Evolutionary conservation across 2,888 invertebrate genomes (phyloP).

Genomic region (Onthophagus sagittarius): DNA sequence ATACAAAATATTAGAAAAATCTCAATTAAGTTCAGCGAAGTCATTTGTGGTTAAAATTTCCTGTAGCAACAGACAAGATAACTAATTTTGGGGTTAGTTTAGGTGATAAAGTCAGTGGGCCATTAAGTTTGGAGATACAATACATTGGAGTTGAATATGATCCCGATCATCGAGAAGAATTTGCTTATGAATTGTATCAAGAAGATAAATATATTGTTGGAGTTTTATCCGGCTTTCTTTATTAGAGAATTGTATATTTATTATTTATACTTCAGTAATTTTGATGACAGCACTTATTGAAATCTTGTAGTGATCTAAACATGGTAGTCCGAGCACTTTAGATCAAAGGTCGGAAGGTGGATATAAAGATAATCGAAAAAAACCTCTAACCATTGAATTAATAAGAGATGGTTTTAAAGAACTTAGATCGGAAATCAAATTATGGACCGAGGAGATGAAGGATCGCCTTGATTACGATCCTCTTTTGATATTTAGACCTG

Average conservation of each 20-base stretch:
- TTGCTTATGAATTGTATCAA: constrained; percentile 93
- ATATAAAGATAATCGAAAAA: constrained; percentile 48
- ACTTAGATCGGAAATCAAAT: constrained; percentile 61
- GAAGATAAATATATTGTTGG: constrained; percentile 62
- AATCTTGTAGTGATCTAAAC: no score
- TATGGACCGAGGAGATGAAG: constrained; percentile 66
- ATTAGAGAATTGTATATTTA: background rate
- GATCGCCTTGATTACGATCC: constrained; percentile 64
- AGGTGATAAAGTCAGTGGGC: constrained; percentile 75
- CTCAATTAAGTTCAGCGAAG: no score
- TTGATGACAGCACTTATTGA: no score
- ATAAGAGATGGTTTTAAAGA: constrained; percentile 63
- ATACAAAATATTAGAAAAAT: no score
- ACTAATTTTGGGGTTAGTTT: constrained; percentile 78
- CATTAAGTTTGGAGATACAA: constrained; percentile 87
- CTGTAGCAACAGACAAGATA: constrained; percentile 59
- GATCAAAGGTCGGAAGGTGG: no score
- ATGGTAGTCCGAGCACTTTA: no score
- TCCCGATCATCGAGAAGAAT: constrained; percentile 73
- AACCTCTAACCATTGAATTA: constrained; percentile 52
- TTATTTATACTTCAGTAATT: no score
- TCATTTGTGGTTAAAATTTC: no score
- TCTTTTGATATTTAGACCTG: constrained; percentile 51
- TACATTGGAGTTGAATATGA: constrained; percentile 86
- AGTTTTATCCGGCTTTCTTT: constrained; percentile 46